Conservation (phyloP, 2,888 invertebrate genomes). For the Callimorpha dominula region DNA sequence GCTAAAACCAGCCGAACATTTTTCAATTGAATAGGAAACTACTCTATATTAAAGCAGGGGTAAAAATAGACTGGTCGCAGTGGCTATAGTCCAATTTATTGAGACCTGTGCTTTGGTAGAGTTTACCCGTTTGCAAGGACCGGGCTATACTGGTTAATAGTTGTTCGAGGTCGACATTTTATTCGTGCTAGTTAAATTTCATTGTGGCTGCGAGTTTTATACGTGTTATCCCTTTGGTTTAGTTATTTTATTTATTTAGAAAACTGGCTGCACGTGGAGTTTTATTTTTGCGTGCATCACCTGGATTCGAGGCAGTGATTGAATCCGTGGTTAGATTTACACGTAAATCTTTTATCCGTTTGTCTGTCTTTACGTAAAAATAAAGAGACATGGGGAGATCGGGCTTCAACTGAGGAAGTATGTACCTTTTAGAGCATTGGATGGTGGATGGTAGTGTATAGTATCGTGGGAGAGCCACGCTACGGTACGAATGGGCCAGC, state of each 20-base stretch:
- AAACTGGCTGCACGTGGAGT: slow-evolving; percentile 9
- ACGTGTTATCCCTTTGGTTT: slow-evolving; percentile 48
- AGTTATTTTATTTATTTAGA: slow-evolving; percentile 61
- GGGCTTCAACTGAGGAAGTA: too few relatives aligned
- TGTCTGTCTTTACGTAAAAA: background rate
- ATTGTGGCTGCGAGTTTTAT: slow-evolving; percentile 69
- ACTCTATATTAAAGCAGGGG: slow-evolving; percentile 15
- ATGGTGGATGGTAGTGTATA: too few relatives aligned
- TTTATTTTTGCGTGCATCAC: background rate
- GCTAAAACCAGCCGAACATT: slow-evolving; percentile 19
- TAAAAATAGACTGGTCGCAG: slow-evolving; percentile 25
- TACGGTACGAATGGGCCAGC: too few relatives aligned
- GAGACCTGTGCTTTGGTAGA: slow-evolving; percentile 22
- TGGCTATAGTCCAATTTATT: slow-evolving; percentile 35
- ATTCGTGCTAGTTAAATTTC: slow-evolving; percentile 80
- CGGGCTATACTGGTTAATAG: slow-evolving; percentile 54
- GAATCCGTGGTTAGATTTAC: background rate
- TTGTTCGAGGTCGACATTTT: slow-evolving; percentile 78
- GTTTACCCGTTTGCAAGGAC: slow-evolving; percentile 29
- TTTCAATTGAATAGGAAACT: slow-evolving; percentile 19
- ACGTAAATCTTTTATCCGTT: background rate
- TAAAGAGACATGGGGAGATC: background rate
- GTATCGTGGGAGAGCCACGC: too few relatives aligned
- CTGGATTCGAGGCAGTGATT: background rate
- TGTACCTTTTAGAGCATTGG: too few relatives aligned